Evolutionary conservation across 2,797 vertebrate species (phyloP).

Genomic region (Diceros bicornis): DNA sequence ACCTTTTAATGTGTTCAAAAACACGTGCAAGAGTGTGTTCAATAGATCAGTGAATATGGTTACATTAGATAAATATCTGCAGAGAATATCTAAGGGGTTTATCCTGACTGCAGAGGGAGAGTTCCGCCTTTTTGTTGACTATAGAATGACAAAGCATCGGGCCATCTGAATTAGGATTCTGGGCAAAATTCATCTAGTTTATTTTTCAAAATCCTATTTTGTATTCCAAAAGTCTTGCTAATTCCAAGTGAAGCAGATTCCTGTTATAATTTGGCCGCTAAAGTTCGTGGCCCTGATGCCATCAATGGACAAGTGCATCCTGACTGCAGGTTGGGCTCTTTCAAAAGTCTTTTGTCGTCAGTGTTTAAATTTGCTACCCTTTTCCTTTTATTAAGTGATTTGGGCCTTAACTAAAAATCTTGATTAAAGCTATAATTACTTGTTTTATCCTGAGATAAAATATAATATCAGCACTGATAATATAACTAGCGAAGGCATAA

Average conservation of each 20-base stretch:
- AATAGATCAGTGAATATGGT: neutral
- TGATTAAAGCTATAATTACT: neutral
- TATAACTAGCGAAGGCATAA: neutral
- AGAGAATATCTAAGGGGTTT: neutral
- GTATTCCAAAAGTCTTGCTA: neutral
- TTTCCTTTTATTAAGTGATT: neutral
- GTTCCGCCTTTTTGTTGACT: neutral
- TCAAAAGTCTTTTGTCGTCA: neutral
- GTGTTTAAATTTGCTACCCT: neutral
- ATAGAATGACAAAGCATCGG: neutral
- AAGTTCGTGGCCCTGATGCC: neutral
- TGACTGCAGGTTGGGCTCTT: neutral
- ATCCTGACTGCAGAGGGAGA: neutral
- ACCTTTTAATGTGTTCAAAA: slow-evolving; percentile 4
- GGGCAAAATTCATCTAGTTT: neutral
- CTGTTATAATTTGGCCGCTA: neutral
- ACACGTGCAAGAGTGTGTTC: neutral
- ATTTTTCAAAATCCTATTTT: neutral
- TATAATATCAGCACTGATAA: neutral
- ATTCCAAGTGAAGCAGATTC: neutral
- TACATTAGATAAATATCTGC: neutral
- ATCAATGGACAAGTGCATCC: neutral
- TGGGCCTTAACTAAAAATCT: neutral
- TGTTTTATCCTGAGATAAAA: slow-evolving; percentile 28
- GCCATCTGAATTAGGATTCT: neutral